A percentile compares a stretch with the other conserved stretches of the same genome.
phyloP scores from a whole-genome alignment of 2,797 vertebrate genomes.

The Gila robusta region DNA sequence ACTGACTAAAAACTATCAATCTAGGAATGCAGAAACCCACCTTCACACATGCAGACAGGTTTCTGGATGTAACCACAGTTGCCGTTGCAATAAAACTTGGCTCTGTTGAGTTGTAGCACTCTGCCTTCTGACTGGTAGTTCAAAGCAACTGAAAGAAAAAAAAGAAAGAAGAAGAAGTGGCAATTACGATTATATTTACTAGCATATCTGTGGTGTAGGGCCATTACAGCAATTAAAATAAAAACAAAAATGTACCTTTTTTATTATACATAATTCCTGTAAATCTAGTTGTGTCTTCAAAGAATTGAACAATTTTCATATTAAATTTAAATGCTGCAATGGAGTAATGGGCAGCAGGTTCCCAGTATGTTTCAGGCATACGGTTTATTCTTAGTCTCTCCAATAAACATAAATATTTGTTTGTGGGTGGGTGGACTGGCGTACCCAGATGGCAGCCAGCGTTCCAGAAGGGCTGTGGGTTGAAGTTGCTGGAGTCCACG shows the following conservation, averaged over 20 bases:
- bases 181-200: neutral
- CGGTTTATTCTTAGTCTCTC: constrained; percentile 11
- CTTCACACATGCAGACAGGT: constrained; percentile 92
- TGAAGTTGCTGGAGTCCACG: constrained; percentile 98
- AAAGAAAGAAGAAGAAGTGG: neutral
- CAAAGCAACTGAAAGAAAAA: constrained; percentile 85
- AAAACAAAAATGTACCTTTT: neutral
- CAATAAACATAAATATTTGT: constrained; percentile 18
- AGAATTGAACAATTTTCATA: neutral
- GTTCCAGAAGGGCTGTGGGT: constrained; percentile 98
- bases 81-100: constrained; percentile 95
- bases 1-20: neutral
- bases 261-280: neutral
- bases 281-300: neutral
- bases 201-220: neutral
- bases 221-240: neutral
- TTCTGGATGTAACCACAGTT: constrained; percentile 96
- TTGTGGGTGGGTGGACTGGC: constrained; percentile 12
- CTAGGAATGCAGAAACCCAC: constrained; percentile 72
- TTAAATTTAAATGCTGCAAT: neutral
- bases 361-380: constrained; percentile 8
- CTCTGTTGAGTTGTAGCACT: constrained; percentile 94
- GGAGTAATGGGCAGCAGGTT: neutral
- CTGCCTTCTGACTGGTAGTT: constrained; percentile 98
- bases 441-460: constrained; percentile 94